Evolutionary conservation across 92 coral and sea anemone species (phyloP).

Genomic region (Scolanthus callimorphus): DNA sequence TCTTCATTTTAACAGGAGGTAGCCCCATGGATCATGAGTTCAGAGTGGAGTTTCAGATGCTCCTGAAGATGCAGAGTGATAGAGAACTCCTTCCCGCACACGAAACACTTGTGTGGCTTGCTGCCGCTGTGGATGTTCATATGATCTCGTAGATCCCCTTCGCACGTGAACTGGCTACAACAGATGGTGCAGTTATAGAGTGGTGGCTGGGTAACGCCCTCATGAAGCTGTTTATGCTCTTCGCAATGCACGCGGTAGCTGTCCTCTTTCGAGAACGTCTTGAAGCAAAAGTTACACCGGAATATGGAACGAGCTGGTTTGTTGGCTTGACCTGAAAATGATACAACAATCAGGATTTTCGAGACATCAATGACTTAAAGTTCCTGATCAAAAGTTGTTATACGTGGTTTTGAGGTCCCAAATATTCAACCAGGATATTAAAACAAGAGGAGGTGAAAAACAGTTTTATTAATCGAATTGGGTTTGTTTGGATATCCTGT

Average conservation of each 20-base stretch:
- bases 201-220: slow-evolving; percentile 18
- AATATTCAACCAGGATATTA: too few species aligned
- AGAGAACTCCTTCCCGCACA: slow-evolving; percentile 77
- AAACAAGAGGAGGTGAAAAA: too few species aligned
- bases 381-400: too few species aligned
- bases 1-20: too few species aligned
- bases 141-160: slow-evolving; percentile 70
- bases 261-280: slow-evolving; percentile 70
- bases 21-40: slow-evolving; percentile 8
- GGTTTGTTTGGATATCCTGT: too few species aligned
- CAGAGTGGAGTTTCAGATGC: slow-evolving; percentile 70
- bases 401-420: too few species aligned
- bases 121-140: slow-evolving; percentile 79
- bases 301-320: slow-evolving; percentile 29
- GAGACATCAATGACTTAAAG: too few species aligned
- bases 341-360: background rate
- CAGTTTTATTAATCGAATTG: too few species aligned
- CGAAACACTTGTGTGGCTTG: slow-evolving; percentile 75
- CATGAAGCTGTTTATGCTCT: slow-evolving; percentile 50
- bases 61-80: slow-evolving; percentile 74
- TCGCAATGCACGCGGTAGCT: slow-evolving; percentile 58
- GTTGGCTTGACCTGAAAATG: background rate
- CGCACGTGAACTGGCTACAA: slow-evolving; percentile 50
- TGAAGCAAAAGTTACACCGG: slow-evolving; percentile 79
- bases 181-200: slow-evolving; percentile 80